Conservation (phyloP, 2,113 vertebrate genomes). For the Petaurus breviceps region DNA sequence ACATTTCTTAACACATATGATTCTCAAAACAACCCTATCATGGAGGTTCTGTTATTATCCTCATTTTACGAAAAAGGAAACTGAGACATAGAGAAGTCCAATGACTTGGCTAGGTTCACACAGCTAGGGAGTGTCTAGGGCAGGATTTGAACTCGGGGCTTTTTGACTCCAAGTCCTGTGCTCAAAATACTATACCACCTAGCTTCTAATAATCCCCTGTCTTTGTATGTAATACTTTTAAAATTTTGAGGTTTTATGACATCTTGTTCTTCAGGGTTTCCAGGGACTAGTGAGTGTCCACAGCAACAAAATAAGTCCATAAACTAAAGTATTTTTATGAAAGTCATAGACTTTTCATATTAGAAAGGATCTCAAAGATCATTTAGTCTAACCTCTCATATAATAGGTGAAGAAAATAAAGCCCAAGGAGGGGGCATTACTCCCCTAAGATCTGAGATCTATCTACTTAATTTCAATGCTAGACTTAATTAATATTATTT, state of each 20-base stretch:
- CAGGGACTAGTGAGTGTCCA: neutral
- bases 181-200: neutral
- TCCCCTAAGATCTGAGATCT: neutral
- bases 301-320: neutral
- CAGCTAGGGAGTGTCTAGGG: neutral
- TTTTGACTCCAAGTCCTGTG: neutral
- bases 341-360: neutral
- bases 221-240: neutral
- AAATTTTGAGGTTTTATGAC: neutral
- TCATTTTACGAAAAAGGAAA: neutral
- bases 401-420: neutral
- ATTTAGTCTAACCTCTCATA: neutral
- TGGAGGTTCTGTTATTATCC: neutral
- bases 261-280: conserved; percentile 8
- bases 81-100: neutral
- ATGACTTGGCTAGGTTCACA: neutral
- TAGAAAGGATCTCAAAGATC: neutral
- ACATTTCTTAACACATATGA: neutral
- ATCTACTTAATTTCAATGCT: neutral
- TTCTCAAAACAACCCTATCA: neutral
- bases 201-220: neutral
- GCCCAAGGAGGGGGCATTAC: neutral
- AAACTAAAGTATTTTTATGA: neutral
- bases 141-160: neutral
- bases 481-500: neutral